Percentiles rank a stretch among this genome's conserved stretches.
These are phyloP conservation scores for Pelmatolapia mariae DNA, from an alignment of 2,113 vertebrate genomes.

Conservation along the genomic window DNA sequence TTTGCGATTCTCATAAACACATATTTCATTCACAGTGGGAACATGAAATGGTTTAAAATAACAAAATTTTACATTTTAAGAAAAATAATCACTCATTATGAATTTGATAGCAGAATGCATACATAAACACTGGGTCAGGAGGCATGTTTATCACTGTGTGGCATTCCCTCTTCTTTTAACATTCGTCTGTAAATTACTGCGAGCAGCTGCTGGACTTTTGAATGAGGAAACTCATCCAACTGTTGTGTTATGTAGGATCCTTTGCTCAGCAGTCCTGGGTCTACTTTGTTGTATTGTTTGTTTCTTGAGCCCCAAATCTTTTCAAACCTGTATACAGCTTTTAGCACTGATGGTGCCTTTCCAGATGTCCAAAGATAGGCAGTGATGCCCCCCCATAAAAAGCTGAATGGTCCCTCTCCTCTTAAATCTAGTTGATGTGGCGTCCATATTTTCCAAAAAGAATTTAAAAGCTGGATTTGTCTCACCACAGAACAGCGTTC, in stretches of 20 bases:
- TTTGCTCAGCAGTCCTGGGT: not conserved
- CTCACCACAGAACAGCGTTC: not conserved
- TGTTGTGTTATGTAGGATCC: not conserved
- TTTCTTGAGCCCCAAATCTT: not conserved
- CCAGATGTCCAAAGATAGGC: not conserved
- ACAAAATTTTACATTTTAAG: not conserved
- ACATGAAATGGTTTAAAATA: not conserved
- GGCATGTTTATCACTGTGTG: not conserved
- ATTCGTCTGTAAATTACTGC: not conserved
- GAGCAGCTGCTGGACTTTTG: not conserved
- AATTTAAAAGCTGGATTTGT: not conserved
- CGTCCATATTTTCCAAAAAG: not conserved
- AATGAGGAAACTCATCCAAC: not conserved
- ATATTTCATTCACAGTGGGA: not conserved
- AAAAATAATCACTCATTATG: not conserved
- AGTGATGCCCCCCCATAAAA: not conserved
- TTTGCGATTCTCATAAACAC: not conserved
- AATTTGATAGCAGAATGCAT: not conserved
- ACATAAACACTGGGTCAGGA: not conserved
- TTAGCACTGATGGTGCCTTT: not conserved
- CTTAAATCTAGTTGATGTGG: not conserved
- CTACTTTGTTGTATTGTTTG: not conserved
- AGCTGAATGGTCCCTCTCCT: not conserved
- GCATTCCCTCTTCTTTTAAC: not conserved
- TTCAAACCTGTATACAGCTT: not conserved